Evolutionary conservation across 1,140 invertebrate species (phyloP), one percentile per base, ranked within the genome.

Genomic region (Thaumetopoea pityocampa): DNA sequence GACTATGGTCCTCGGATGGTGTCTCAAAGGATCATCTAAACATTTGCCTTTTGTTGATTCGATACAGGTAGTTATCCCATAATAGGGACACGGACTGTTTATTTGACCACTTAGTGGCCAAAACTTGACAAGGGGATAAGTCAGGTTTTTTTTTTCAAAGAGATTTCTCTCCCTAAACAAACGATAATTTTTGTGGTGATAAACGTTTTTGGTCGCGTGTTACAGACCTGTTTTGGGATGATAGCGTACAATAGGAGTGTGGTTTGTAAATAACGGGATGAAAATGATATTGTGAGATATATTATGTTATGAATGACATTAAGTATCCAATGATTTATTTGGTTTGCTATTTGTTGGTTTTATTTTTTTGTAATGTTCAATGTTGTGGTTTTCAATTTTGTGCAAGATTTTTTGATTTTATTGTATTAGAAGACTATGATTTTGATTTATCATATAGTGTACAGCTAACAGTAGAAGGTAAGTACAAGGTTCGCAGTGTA

Each of bases 1-100:
- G 52, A 49, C 28, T 12, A 60, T 79, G 76, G 69, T 72, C 67
- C 76, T 60, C 59, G 73, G 78, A 80, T 82, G n/a, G n/a, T n/a
- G 74, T 66, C 76, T 48, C 40, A 45, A 48, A 40, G 36, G 26
- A 45, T 37, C 43, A 57, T 51, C 59, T 68, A 76, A 72, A 74
- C 47, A 55, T 38, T 56, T 48, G 40, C 52, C 61, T 67, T 64
- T 67, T 67, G 51, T 61, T 27, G 37, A 57, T 63, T 48, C 23
- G 36, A 57, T 40, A 69, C 69, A 81, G 71, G 71, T 72, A 73
- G 49, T 57, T 36, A 37, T 41, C 14, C 30, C 15, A 70, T 54
- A 73, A 67, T 60, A 52, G 42, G 38, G 67, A 68, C 76, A 82
- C 63, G 71, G 53, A 53, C 56, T 45, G 58, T 74, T 47, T 60